Base-by-base conservation (phyloP, 2,888 invertebrate genomes). In the Cosmia trapezina region DNA sequence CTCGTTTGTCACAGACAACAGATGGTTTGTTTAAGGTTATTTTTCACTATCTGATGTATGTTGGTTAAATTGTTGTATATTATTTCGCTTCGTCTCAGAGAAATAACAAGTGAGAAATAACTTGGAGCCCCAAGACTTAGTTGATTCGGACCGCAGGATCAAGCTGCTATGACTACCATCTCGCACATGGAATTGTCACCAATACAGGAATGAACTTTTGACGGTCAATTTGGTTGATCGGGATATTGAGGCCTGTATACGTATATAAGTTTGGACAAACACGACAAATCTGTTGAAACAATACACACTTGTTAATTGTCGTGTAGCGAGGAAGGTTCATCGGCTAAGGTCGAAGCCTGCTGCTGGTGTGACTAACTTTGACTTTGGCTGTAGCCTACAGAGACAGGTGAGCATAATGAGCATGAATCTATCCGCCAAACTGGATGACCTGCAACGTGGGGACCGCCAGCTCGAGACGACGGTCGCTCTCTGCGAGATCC, bases 341-440 rank as follows among this genome's bases (percentile, higher is more conserved):
- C 37, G 57, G 37, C 62, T 19, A n/a, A 62, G 75, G 63, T 75
- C 67, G 64, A 85, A 53, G 37, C 56, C 57, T 51, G 70, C 86
- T 66, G 81, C 73, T 51, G 71, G 67, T 76, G 68, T 78, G 60
- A 78, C 69, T 83, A 69, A 73, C 74, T 9, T 82, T 81, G 76
- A 85, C 76, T 87, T 80, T 77, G 80, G 71, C 74, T 87, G 89
- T 97, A 99, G 98, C 98, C 98, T 99, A 97, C 98, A 99, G 97
- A 98, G 98, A 97, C 98, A 99, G 98, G 98, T 99, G 97, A 98
- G 98, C 97, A 98, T 98, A 97, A 99, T 99, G 99, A 98, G 98
- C 97, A 98, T 98, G 98, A 98, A 98, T 97, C 97, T 99, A 97
- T 97, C 98, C 96, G 98, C 98, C 93, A 98, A 98, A 97, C 97